These are phyloP conservation scores for Paramuricea clavata DNA, from an alignment of 92 coral and sea anemone species.

Conservation along the genomic window DNA sequence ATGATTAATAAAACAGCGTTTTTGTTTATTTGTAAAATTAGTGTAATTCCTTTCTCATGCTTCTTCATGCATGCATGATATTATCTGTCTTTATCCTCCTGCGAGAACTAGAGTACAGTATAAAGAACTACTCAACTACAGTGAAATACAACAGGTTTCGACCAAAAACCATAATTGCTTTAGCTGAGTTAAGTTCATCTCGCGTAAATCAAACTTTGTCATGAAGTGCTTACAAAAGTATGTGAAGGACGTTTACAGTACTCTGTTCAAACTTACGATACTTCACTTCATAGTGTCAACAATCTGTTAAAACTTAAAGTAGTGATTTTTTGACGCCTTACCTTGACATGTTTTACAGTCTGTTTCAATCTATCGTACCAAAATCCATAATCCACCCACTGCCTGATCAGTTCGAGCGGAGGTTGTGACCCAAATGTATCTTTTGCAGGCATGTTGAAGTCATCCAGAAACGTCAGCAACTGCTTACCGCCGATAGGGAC, in stretches of 20 bases:
- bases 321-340: conserved; percentile 44
- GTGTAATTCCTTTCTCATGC: too few relatives aligned
- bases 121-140: too few relatives aligned
- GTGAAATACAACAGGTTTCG: too few relatives aligned
- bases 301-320: too few relatives aligned
- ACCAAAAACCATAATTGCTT: too few relatives aligned
- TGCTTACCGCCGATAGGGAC: conserved; percentile 98
- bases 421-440: conserved; percentile 99
- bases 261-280: too few relatives aligned
- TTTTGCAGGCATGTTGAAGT: conserved; percentile 99
- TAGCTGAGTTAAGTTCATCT: too few relatives aligned
- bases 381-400: conserved; percentile 98
- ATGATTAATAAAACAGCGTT: background rate
- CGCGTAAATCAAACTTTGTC: too few relatives aligned
- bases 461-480: conserved; percentile 96
- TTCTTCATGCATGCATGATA: background rate
- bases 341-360: conserved; percentile 96
- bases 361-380: conserved; percentile 98
- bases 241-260: too few relatives aligned
- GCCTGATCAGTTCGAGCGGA: conserved; percentile 91
- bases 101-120: background rate
- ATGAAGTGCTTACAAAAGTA: too few relatives aligned
- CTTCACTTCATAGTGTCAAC: too few relatives aligned
- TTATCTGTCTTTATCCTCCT: background rate
- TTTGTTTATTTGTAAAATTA: too few relatives aligned